Evolutionary conservation across 1,140 invertebrate species (phyloP).

Genomic region (Diabrotica undecimpunctata): DNA sequence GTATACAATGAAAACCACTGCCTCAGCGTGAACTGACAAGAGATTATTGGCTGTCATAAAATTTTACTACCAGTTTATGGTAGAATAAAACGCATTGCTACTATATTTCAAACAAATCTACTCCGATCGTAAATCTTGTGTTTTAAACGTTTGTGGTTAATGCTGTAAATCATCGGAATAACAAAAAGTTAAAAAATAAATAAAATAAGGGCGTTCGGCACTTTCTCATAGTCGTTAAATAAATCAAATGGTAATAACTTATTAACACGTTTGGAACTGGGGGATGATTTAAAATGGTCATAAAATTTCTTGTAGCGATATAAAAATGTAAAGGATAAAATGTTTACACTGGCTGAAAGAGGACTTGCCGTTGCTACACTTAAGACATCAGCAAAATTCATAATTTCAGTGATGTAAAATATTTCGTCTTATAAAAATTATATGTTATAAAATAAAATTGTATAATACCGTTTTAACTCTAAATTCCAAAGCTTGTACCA

Average conservation of each 20-base stretch:
- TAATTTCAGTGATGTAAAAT: too few relatives aligned
- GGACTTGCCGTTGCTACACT: too few relatives aligned
- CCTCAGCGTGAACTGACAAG: conserved; percentile 15
- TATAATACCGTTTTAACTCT: too few relatives aligned
- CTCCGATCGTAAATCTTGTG: conserved; percentile 13
- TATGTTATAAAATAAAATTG: too few relatives aligned
- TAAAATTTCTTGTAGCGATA: too few relatives aligned
- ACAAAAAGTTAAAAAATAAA: background rate
- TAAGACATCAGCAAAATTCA: too few relatives aligned
- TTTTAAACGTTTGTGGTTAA: conserved; percentile 1
- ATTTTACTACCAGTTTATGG: conserved; percentile 23
- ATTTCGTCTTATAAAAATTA: too few relatives aligned
- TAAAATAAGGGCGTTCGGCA: background rate
- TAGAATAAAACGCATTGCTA: conserved; percentile 23
- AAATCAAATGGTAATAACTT: background rate
- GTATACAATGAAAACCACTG: conserved; percentile 6
- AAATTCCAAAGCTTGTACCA: too few relatives aligned
- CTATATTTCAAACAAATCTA: conserved; percentile 22
- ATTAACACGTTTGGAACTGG: too few relatives aligned
- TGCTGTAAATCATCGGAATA: background rate
- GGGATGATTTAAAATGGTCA: too few relatives aligned
- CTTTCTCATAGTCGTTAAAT: background rate
- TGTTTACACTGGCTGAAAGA: too few relatives aligned
- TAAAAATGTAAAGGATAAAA: too few relatives aligned
- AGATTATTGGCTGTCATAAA: conserved; percentile 21